A percentile compares a stretch with the other conserved stretches of the same genome.
Evolutionary conservation across 2,888 invertebrate species (phyloP).

Genomic region (Geophilus truncorum): DNA sequence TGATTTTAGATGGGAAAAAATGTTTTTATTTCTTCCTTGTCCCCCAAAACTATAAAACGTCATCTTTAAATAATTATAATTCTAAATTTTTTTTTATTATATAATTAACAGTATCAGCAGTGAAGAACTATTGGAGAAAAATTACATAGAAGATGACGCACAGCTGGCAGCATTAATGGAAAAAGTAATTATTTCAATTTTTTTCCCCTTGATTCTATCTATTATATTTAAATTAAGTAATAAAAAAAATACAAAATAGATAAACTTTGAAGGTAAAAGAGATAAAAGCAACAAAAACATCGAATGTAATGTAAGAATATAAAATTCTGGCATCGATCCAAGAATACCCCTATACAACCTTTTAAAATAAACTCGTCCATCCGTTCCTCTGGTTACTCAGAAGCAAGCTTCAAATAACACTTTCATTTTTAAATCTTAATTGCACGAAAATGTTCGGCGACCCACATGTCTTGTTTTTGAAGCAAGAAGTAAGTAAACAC

Average conservation of each 20-base stretch:
- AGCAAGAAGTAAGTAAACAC: conserved; percentile 32
- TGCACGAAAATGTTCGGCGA: conserved; percentile 36
- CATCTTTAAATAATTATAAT: no score
- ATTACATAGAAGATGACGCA: conserved; percentile 49
- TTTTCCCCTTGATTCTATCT: no score
- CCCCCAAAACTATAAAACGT: no score
- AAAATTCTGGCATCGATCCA: not conserved
- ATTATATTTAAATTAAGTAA: no score
- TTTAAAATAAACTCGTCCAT: not conserved
- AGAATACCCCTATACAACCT: not conserved
- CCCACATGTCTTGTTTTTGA: conserved; percentile 33
- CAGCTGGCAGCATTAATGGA: conserved; percentile 49
- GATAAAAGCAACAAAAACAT: no score
- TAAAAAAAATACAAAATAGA: no score
- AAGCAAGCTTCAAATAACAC: not conserved
- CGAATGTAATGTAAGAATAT: no score
- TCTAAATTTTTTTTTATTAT: no score
- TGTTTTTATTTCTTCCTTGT: not conserved
- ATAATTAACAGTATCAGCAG: conserved; percentile 59
- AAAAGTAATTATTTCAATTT: conserved; percentile 25
- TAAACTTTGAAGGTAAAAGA: no score
- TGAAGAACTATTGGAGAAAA: conserved; percentile 53
- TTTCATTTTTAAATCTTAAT: no score
- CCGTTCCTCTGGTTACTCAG: not conserved
- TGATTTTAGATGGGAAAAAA: not conserved